A percentile compares a stretch with the other conserved stretches of the same genome.
These are phyloP conservation scores for Melanotaenia nigrans DNA, from an alignment of 2,797 vertebrate species.

Conservation along the genomic window DNA sequence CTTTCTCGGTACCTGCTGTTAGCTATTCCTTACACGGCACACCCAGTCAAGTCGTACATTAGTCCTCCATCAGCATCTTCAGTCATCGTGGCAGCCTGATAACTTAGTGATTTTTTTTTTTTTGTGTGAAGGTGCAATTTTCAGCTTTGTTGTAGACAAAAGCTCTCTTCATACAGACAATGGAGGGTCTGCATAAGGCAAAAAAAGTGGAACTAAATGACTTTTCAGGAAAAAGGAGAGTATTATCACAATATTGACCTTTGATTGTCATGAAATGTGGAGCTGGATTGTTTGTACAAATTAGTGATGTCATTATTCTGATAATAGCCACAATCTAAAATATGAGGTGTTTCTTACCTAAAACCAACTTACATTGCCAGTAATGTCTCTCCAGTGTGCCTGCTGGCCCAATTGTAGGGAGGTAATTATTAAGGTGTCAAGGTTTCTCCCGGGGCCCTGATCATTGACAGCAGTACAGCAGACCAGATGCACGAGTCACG, in stretches of 20 bases:
- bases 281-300: conserved; percentile 47
- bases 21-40: neutral
- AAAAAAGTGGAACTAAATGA: conserved; percentile 33
- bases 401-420: conserved; percentile 45
- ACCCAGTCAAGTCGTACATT: neutral
- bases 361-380: conserved; percentile 12
- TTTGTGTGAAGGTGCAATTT: conserved; percentile 39
- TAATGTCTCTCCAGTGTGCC: conserved; percentile 46
- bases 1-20: too few relatives aligned
- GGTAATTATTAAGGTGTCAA: conserved; percentile 46
- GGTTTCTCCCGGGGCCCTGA: conserved; percentile 41
- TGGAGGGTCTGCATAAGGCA: conserved; percentile 23
- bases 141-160: conserved; percentile 41
- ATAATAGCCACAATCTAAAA: conserved; percentile 6
- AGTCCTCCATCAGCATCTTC: conserved; percentile 10
- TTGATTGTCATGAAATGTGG: conserved; percentile 43
- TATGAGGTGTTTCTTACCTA: neutral
- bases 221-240: conserved; percentile 52
- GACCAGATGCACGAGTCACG: conserved; percentile 62
- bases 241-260: conserved; percentile 51
- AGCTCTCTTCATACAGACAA: conserved; percentile 37
- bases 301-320: conserved; percentile 39
- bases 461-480: conserved; percentile 44
- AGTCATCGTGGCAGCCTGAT: conserved; percentile 20
- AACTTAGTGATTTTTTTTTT: conserved; percentile 10